A percentile compares a stretch with the other conserved stretches of the same genome.
These are phyloP conservation scores for Conus betulinus DNA, from an alignment of 1,140 invertebrate genomes.

Conservation along the genomic window DNA sequence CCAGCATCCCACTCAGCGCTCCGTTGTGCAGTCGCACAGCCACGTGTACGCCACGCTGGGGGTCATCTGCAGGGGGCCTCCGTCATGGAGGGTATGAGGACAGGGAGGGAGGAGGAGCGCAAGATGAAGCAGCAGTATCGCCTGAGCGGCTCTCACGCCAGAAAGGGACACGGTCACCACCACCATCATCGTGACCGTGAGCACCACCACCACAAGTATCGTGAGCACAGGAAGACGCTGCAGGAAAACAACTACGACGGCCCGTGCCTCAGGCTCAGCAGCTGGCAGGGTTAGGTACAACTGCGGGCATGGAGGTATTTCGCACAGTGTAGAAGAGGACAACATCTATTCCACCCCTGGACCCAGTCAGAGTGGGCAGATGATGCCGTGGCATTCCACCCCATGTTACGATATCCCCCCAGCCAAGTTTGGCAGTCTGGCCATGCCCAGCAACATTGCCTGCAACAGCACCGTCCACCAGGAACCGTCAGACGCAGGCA, in stretches of 20 bases:
- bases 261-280: constrained; percentile 17
- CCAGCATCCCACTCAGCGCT: background rate
- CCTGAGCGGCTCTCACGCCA: constrained; percentile 15
- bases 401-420: constrained; percentile 41
- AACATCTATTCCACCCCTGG: constrained; percentile 43
- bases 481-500: constrained; percentile 34
- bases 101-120: constrained; percentile 1
- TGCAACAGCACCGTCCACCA: constrained; percentile 36
- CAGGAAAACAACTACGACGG: constrained; percentile 32
- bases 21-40: background rate
- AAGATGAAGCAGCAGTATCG: constrained; percentile 26
- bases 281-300: background rate
- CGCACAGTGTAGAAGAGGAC: constrained; percentile 19
- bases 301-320: background rate
- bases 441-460: constrained; percentile 31
- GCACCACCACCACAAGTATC: constrained; percentile 31
- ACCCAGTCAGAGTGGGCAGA: constrained; percentile 26
- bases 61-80: constrained; percentile 1
- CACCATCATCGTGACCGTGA: constrained; percentile 28
- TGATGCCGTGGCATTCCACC: constrained; percentile 50
- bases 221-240: constrained; percentile 13
- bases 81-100: background rate
- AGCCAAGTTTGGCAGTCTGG: constrained; percentile 23
- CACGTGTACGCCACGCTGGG: constrained; percentile 24
- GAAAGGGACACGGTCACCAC: constrained; percentile 16